Evolutionary conservation across 2,797 vertebrate genomes (phyloP).

Genomic region (Catharus ustulatus): DNA sequence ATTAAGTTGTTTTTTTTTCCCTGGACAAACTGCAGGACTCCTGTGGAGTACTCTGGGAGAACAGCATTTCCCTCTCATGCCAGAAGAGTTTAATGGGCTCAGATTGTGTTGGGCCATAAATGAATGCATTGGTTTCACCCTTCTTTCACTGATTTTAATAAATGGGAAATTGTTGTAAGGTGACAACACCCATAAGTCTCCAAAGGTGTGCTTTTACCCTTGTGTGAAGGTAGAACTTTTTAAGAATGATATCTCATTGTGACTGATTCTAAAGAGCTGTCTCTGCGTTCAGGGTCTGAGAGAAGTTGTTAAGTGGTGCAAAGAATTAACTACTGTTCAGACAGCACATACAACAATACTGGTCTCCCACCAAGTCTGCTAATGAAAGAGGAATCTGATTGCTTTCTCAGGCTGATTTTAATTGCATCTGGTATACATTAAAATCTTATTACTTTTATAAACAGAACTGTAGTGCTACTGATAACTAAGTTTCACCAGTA

Average conservation of each 20-base stretch:
- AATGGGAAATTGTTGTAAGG: not conserved
- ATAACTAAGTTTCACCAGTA: too few species aligned
- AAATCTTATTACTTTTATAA: not conserved
- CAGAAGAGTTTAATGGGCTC: not conserved
- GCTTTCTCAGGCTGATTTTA: not conserved
- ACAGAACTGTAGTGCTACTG: not conserved
- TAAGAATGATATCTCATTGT: not conserved
- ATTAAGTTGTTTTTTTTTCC: not conserved
- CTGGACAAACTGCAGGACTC: not conserved
- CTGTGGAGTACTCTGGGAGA: not conserved
- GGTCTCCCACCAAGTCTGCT: not conserved
- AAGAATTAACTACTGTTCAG: not conserved
- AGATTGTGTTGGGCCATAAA: not conserved
- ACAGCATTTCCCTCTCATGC: not conserved
- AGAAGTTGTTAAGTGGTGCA: not conserved
- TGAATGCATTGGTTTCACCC: not conserved
- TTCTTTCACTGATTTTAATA: not conserved
- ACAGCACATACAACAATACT: not conserved
- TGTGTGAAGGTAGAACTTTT: not conserved
- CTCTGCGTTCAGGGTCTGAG: not conserved
- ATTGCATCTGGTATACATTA: not conserved
- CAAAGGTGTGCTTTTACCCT: fast-evolving
- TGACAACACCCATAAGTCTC: not conserved
- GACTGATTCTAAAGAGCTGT: not conserved
- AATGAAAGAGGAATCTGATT: not conserved